Percentiles rank a stretch among this genome's conserved stretches.
Evolutionary conservation across 2,113 vertebrate species (phyloP).

Genomic region (Ornithorhynchus anatinus): DNA sequence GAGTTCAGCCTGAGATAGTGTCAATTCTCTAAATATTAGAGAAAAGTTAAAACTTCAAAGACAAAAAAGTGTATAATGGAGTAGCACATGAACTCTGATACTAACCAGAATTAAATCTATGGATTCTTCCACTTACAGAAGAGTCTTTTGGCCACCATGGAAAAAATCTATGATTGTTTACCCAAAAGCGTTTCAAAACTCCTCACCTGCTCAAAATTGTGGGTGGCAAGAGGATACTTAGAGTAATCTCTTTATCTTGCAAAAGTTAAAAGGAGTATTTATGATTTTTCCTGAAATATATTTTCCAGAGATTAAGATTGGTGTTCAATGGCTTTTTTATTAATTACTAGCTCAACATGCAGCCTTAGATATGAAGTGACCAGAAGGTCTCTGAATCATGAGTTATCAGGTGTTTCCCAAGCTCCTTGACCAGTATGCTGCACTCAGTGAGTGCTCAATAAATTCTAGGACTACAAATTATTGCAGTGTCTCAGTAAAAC

Average conservation of each 20-base stretch:
- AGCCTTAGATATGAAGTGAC: no score
- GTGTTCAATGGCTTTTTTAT: no score
- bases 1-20: conserved; percentile 57
- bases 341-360: no score
- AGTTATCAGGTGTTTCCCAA: no score
- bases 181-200: conserved; percentile 67
- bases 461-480: no score
- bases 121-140: conserved; percentile 50
- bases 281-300: conserved; percentile 55
- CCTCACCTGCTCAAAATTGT: conserved; percentile 63
- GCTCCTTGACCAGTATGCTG: no score
- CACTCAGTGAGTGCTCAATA: no score
- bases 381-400: no score
- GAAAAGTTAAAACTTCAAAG: conserved; percentile 49
- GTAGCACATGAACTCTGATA: conserved; percentile 45
- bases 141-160: conserved; percentile 59
- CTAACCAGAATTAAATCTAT: conserved; percentile 55
- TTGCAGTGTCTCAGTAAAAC: no score
- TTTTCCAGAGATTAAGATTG: no score
- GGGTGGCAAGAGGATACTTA: conserved; percentile 32
- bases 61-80: conserved; percentile 55
- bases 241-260: conserved; percentile 58
- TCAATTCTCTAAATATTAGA: conserved; percentile 55
- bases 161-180: conserved; percentile 67
- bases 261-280: conserved; percentile 65